These are phyloP conservation scores for Drosophila prosaltans DNA, from an alignment of 1,140 invertebrate species.

Conservation along the genomic window DNA sequence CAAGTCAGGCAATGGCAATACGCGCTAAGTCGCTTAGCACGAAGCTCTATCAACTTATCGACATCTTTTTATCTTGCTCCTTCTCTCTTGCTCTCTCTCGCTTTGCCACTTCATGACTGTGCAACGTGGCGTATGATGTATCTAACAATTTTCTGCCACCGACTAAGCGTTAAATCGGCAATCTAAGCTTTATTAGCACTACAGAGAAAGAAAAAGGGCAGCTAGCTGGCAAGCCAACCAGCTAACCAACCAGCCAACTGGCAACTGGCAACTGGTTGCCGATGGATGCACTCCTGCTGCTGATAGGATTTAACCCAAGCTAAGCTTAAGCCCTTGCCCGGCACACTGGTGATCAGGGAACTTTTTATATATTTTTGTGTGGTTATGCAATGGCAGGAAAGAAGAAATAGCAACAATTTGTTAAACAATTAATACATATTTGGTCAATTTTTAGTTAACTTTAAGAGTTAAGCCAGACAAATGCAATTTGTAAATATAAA, in stretches of 20 bases:
- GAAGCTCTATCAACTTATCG: constrained; percentile 60
- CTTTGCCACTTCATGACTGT: constrained; percentile 27
- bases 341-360: neutral
- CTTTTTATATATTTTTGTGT: constrained; percentile 6
- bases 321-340: constrained; percentile 58
- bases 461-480: constrained; percentile 58
- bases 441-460: constrained; percentile 70
- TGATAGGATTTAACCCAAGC: constrained; percentile 71
- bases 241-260: neutral
- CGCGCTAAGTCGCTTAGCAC: constrained; percentile 67
- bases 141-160: constrained; percentile 42
- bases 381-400: constrained; percentile 23
- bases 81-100: constrained; percentile 19
- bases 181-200: constrained; percentile 80
- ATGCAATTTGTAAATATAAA: constrained; percentile 72
- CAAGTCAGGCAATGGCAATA: constrained; percentile 43
- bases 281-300: constrained; percentile 47
- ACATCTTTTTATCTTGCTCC: constrained; percentile 34
- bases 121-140: constrained; percentile 71
- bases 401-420: constrained; percentile 54
- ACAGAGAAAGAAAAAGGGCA: constrained; percentile 50
- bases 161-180: constrained; percentile 72
- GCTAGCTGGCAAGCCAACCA: constrained; percentile 12
- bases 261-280: constrained; percentile 61
- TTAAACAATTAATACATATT: constrained; percentile 74